Conservation (phyloP, 2,888 invertebrate species). For the Hypena proboscidalis region DNA sequence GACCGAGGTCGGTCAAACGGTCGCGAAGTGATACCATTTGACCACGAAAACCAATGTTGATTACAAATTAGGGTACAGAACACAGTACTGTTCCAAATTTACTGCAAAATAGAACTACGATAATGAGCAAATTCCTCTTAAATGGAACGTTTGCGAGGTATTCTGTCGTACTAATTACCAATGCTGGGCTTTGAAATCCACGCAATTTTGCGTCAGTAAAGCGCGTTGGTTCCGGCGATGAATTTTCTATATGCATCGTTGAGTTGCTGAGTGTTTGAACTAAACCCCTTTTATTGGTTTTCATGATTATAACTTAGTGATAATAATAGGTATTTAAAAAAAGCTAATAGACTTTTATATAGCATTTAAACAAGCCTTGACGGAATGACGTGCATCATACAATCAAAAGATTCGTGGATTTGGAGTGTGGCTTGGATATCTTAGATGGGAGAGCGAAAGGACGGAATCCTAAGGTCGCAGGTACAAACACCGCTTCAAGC, state of each 20-base stretch:
- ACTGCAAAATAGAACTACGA: background rate
- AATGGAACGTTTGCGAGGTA: constrained; percentile 12
- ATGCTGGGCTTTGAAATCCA: constrained; percentile 47
- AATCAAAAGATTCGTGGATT: too few species aligned
- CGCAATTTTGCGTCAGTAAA: constrained; percentile 50
- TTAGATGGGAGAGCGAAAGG: too few species aligned
- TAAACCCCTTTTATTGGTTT: constrained; percentile 12
- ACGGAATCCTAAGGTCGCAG: too few species aligned
- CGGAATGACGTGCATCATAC: too few species aligned
- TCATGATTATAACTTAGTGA: background rate
- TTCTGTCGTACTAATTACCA: constrained; percentile 28
- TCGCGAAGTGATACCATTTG: too few species aligned
- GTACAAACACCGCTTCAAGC: too few species aligned
- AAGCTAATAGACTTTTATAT: too few species aligned
- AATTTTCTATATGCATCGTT: constrained; percentile 33
- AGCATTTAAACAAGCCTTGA: too few species aligned
- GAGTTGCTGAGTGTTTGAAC: constrained; percentile 31
- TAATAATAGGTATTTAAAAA: background rate
- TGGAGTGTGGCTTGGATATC: too few species aligned
- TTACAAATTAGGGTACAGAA: too few species aligned
- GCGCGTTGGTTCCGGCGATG: constrained; percentile 29
- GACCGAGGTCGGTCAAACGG: background rate
- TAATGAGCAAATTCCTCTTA: constrained; percentile 6
- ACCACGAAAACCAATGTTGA: too few species aligned
- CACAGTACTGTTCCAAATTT: too few species aligned